A percentile compares a stretch with the other conserved stretches of the same genome.
phyloP scores from a whole-genome alignment of 2,113 vertebrate genomes.

The Ctenomys sociabilis region DNA sequence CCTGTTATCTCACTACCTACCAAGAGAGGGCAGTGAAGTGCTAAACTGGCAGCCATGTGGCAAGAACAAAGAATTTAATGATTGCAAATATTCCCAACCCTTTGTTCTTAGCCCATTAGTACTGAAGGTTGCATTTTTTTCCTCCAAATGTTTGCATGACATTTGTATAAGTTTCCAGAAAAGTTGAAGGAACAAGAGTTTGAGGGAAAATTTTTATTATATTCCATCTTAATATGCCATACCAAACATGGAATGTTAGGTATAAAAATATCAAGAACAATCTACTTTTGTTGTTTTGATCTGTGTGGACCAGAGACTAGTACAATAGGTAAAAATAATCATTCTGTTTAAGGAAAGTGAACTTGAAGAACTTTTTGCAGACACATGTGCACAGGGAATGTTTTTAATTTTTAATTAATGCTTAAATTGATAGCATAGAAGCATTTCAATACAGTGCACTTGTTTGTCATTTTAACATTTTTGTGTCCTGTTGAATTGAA shows the following conservation, averaged over 20 bases:
- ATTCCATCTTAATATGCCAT: neutral
- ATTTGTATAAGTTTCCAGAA: neutral
- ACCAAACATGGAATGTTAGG: neutral
- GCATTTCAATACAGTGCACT: neutral
- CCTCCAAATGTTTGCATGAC: neutral
- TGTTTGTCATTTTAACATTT: neutral
- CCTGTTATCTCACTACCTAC: constrained; percentile 17
- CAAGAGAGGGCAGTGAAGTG: constrained; percentile 84
- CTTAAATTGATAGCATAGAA: neutral
- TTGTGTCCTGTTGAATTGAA: neutral
- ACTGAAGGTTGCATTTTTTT: neutral
- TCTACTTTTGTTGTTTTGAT: neutral
- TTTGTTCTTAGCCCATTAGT: neutral
- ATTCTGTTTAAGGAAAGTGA: neutral
- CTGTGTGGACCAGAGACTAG: fast-evolving
- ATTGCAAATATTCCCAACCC: neutral
- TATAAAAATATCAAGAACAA: neutral
- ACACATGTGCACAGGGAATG: neutral
- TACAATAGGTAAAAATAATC: neutral
- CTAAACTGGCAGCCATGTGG: neutral
- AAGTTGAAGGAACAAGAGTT: neutral
- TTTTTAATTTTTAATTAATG: constrained; percentile 28
- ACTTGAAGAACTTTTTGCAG: neutral
- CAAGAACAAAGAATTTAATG: neutral
- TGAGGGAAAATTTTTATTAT: neutral